phyloP scores from a whole-genome alignment of 1,140 invertebrate species.

The Bombus waltoni region DNA sequence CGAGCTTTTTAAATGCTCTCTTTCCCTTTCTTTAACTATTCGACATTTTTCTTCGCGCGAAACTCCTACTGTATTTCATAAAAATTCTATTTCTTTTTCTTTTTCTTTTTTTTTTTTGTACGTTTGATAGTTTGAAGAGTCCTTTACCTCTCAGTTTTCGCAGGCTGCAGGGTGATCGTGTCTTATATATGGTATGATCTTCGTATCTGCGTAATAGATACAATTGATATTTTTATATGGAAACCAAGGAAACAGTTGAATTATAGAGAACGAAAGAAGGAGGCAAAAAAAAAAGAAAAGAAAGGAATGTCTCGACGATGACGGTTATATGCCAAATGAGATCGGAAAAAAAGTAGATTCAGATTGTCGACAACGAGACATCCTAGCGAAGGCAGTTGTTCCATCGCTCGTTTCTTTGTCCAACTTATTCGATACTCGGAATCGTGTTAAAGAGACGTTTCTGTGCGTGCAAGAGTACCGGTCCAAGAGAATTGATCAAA shows the following conservation, averaged over 20 bases:
- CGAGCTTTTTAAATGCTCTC: too few relatives aligned
- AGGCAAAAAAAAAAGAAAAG: not conserved
- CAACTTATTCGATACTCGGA: not conserved
- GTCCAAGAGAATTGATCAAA: not conserved
- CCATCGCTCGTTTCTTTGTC: not conserved
- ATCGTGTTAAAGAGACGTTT: not conserved
- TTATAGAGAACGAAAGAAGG: not conserved
- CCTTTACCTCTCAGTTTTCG: conserved; percentile 70
- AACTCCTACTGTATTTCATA: not conserved
- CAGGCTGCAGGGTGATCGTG: conserved; percentile 60
- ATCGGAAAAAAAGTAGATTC: not conserved
- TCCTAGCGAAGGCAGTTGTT: not conserved
- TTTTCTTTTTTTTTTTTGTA: not conserved
- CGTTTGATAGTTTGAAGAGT: conserved; percentile 27
- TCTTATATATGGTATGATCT: conserved; percentile 65
- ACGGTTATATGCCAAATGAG: not conserved
- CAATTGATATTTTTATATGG: conserved; percentile 28
- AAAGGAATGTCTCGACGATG: not conserved
- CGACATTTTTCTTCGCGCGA: not conserved
- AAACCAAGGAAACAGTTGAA: conserved; percentile 31
- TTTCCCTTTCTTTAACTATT: not conserved
- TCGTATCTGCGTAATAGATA: conserved; percentile 67
- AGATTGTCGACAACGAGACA: not conserved
- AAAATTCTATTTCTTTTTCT: not conserved
- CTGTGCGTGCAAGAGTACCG: too few relatives aligned